phyloP scores from a whole-genome alignment of 2,888 invertebrate species.

The Asteroscopus sphinx region DNA sequence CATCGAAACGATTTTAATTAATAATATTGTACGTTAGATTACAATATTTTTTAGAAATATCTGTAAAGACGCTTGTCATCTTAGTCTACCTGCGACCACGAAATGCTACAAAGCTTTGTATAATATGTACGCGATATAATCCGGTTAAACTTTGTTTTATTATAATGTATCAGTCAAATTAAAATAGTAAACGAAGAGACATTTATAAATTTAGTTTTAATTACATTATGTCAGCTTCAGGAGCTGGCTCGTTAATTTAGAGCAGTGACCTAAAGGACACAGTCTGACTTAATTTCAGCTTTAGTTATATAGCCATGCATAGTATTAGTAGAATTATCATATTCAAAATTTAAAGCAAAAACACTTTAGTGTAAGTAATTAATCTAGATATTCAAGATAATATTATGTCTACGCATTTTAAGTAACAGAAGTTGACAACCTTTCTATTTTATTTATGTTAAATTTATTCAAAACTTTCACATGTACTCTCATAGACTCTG shows the following conservation, averaged over 20 bases:
- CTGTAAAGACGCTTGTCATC: too few relatives aligned
- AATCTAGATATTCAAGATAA: conserved; percentile 19
- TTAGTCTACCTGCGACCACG: too few relatives aligned
- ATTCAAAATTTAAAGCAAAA: conserved; percentile 31
- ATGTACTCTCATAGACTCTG: conserved; percentile 8
- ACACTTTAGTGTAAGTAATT: conserved; percentile 30
- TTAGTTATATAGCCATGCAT: conserved; percentile 31
- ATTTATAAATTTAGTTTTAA: conserved; percentile 46
- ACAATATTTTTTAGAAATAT: too few relatives aligned
- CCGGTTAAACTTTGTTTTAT: too few relatives aligned
- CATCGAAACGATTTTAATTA: too few relatives aligned
- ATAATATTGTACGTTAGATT: too few relatives aligned
- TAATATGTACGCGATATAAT: too few relatives aligned
- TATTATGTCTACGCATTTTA: conserved; percentile 15
- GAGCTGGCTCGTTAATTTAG: conserved; percentile 33
- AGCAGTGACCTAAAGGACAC: conserved; percentile 40
- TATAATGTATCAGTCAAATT: too few relatives aligned
- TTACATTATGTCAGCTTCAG: conserved; percentile 47
- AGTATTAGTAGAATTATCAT: conserved; percentile 34
- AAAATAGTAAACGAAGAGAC: conserved; percentile 22
- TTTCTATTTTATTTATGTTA: conserved; percentile 4
- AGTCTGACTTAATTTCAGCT: conserved; percentile 33
- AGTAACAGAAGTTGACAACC: conserved; percentile 25
- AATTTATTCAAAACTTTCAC: conserved; percentile 24
- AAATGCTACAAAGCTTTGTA: too few relatives aligned